These are phyloP conservation scores for Choloepus didactylus DNA, from an alignment of 2,797 vertebrate species.

Conservation along the genomic window DNA sequence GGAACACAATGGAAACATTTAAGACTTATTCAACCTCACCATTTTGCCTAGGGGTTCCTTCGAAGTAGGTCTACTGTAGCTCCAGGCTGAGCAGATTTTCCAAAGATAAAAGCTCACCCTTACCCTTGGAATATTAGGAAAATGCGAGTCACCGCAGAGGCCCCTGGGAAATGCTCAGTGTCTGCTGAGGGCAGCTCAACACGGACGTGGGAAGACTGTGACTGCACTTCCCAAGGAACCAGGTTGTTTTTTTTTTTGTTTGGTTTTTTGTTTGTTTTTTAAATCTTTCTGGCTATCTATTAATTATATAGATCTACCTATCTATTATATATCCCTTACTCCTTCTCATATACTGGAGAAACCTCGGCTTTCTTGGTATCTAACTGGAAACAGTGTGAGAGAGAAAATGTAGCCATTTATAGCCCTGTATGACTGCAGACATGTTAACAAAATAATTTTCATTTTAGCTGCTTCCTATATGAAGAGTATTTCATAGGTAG, in stretches of 20 bases:
- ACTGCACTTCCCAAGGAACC: neutral
- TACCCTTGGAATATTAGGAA: neutral
- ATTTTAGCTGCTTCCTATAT: neutral
- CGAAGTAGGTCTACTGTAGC: neutral
- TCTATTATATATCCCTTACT: neutral
- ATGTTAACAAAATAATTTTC: neutral
- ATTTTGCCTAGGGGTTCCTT: neutral
- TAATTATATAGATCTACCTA: neutral
- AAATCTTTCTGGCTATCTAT: neutral
- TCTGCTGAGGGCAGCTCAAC: neutral
- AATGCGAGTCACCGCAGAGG: neutral
- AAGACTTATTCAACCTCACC: too few relatives aligned
- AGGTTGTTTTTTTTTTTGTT: neutral
- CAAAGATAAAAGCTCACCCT: neutral
- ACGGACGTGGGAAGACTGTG: neutral
- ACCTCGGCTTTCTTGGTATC: neutral
- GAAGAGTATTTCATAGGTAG: neutral
- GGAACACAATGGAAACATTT: neutral
- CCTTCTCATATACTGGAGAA: constrained; percentile 5
- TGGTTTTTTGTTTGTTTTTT: too few relatives aligned
- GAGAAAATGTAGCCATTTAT: neutral
- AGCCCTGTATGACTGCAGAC: neutral
- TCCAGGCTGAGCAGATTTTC: neutral
- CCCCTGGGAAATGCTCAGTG: neutral
- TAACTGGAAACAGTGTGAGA: neutral